Evolutionary conservation across 2,113 vertebrate species (phyloP).

Genomic region (Ciconia stormi): DNA sequence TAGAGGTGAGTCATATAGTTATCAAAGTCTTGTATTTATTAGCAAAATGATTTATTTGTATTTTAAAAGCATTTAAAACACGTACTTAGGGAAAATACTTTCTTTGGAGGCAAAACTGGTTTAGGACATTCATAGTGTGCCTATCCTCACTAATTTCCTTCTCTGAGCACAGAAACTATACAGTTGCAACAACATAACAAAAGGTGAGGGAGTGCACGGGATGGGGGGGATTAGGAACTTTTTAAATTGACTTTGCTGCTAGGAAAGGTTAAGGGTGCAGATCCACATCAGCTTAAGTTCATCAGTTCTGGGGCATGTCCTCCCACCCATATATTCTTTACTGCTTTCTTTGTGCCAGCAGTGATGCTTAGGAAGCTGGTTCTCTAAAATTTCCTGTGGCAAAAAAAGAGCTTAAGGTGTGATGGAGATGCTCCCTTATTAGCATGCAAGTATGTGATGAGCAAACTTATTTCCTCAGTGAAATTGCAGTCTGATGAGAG

Average conservation of each 20-base stretch:
- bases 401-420: neutral
- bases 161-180: neutral
- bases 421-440: neutral
- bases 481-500: neutral
- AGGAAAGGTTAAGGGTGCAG: neutral
- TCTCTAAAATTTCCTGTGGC: neutral
- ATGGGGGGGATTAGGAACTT: neutral
- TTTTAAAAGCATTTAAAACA: neutral
- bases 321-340: neutral
- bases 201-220: neutral
- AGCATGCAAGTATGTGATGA: neutral
- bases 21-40: neutral
- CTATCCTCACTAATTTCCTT: neutral
- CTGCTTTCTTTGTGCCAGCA: neutral
- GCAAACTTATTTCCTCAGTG: neutral
- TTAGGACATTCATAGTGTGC: neutral
- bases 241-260: neutral
- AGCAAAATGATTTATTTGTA: neutral
- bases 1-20: neutral
- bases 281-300: neutral
- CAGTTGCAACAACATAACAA: neutral
- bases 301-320: neutral
- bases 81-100: neutral
- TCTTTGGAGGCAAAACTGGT: neutral
- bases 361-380: neutral